phyloP scores from a whole-genome alignment of 37 sponge, comb jelly and placozoan genomes.

The Chondrosia reniformis region DNA sequence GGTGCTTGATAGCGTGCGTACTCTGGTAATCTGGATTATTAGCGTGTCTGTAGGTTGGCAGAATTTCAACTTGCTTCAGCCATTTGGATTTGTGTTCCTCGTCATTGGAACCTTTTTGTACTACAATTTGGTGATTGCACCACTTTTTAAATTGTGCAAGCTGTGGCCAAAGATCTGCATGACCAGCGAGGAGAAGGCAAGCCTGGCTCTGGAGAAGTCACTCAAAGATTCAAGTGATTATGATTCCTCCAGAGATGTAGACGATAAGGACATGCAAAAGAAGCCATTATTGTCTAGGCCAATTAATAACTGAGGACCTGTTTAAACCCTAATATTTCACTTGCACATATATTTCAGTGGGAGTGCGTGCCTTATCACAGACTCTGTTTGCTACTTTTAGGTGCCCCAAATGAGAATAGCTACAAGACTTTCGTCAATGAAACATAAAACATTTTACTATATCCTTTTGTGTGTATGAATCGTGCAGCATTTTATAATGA shows the following conservation, averaged over 20 bases:
- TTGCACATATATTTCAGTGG: too few relatives aligned
- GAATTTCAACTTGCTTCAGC: conserved; percentile 71
- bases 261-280: not conserved
- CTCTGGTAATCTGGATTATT: conserved; percentile 91
- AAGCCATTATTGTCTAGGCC: not conserved
- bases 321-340: too few relatives aligned
- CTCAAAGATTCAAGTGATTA: not conserved
- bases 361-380: too few relatives aligned
- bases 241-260: not conserved
- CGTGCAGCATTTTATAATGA: too few relatives aligned
- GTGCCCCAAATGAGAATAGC: too few relatives aligned
- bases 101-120: conserved; percentile 88
- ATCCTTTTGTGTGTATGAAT: too few relatives aligned
- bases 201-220: not conserved
- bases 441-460: too few relatives aligned
- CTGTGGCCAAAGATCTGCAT: conserved; percentile 8
- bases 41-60: conserved; percentile 84
- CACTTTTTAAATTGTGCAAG: not conserved
- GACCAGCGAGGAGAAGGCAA: not conserved
- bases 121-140: conserved; percentile 76
- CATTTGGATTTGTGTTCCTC: conserved; percentile 77
- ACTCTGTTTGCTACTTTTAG: too few relatives aligned
- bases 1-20: conserved; percentile 89
- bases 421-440: too few relatives aligned
- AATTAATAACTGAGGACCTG: too few relatives aligned